Conservation (phyloP, 2,888 invertebrate genomes). For the Cremastinae sp. region DNA sequence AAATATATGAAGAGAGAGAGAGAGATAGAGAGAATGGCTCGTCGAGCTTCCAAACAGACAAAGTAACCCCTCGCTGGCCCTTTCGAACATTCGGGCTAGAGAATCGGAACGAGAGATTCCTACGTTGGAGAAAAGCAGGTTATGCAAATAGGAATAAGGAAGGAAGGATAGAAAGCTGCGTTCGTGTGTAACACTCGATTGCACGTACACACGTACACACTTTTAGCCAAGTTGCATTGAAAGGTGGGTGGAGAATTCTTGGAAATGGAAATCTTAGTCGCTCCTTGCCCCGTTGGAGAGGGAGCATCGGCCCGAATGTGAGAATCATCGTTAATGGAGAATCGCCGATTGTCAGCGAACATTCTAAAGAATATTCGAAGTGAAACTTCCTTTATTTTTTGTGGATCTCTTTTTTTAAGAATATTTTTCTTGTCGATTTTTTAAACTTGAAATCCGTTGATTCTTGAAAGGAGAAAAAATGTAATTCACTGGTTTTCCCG, state of each 20-base stretch:
- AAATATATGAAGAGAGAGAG: too few relatives aligned
- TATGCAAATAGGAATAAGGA: constrained; percentile 58
- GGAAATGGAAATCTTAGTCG: constrained; percentile 54
- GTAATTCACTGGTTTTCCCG: not conserved
- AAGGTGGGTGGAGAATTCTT: constrained; percentile 57
- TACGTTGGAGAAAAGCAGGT: constrained; percentile 53
- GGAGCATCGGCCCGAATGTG: constrained; percentile 26
- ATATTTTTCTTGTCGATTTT: not conserved
- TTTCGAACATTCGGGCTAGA: constrained; percentile 35
- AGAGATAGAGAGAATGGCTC: constrained; percentile 11
- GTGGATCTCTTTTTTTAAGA: not conserved
- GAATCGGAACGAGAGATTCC: constrained; percentile 54
- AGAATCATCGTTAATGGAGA: constrained; percentile 18
- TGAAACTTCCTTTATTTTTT: too few relatives aligned
- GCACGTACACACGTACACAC: not conserved
- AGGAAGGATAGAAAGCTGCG: constrained; percentile 45
- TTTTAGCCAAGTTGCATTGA: constrained; percentile 26
- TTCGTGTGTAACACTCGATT: constrained; percentile 8
- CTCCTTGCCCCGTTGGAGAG: constrained; percentile 11
- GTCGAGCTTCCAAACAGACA: constrained; percentile 42
- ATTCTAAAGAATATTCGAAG: not conserved
- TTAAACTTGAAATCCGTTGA: not conserved
- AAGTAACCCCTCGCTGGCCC: constrained; percentile 19
- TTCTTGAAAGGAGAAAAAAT: not conserved
- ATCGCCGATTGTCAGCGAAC: constrained; percentile 1